These are phyloP conservation scores for Salminus brasiliensis DNA, from an alignment of 2,113 vertebrate genomes.

Conservation along the genomic window DNA sequence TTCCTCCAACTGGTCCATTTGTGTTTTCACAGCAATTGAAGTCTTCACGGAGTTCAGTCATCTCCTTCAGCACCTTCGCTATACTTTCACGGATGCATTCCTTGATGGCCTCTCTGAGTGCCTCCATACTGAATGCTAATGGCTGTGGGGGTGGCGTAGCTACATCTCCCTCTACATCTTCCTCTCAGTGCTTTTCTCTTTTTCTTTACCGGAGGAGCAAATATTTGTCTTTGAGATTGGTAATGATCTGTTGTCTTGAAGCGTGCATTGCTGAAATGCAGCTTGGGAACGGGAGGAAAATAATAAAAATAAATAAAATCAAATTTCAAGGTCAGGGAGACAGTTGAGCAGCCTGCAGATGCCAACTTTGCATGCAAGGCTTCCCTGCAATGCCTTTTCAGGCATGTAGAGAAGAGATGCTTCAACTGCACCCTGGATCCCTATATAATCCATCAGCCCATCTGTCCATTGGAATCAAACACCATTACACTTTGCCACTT, in stretches of 20 bases:
- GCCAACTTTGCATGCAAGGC: not conserved
- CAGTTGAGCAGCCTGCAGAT: not conserved
- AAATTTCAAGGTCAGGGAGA: not conserved
- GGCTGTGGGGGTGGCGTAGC: not conserved
- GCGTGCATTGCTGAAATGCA: not conserved
- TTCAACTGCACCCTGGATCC: not conserved
- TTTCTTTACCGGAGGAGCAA: not conserved
- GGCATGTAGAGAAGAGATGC: not conserved
- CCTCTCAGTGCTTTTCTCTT: not conserved
- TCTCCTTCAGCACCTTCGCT: not conserved
- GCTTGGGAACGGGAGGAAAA: not conserved
- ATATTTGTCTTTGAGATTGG: constrained; percentile 21
- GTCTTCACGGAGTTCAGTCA: not conserved
- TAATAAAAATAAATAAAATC: constrained; percentile 12
- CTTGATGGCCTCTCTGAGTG: not conserved
- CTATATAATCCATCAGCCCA: not conserved
- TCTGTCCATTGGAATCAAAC: not conserved
- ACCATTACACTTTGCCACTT: constrained; percentile 11
- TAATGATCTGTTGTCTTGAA: not conserved
- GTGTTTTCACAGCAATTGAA: not conserved
- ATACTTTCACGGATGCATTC: not conserved
- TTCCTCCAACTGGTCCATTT: not conserved
- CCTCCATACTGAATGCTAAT: not conserved
- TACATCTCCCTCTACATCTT: not conserved
- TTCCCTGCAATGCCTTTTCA: not conserved